These are phyloP conservation scores for Dryococelus australis DNA, from an alignment of 2,888 invertebrate species.

Conservation along the genomic window DNA sequence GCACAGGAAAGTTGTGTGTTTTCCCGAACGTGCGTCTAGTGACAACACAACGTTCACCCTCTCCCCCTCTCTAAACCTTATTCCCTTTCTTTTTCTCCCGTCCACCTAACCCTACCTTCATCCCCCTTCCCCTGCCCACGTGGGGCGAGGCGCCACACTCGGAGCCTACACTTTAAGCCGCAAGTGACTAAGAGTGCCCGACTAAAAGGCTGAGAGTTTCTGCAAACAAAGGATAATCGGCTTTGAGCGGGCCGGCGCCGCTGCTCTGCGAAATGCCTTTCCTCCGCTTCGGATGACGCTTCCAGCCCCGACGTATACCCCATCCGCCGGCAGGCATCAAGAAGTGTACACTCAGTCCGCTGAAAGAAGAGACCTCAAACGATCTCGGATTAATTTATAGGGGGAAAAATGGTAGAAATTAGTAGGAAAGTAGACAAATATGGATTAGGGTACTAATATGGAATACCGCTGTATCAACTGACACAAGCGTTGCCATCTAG, in stretches of 20 bases:
- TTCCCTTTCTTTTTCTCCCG: no score
- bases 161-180: not conserved
- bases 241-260: not conserved
- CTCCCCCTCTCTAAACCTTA: not conserved
- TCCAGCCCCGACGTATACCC: not conserved
- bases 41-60: not conserved
- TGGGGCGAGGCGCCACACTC: not conserved
- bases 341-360: not conserved
- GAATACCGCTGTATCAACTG: no score
- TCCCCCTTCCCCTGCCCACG: not conserved
- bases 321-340: not conserved
- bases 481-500: no score
- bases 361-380: not conserved
- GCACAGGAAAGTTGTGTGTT: not conserved
- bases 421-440: no score
- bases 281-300: not conserved
- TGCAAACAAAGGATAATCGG: constrained; percentile 6
- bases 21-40: not conserved
- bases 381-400: no score
- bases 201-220: constrained; percentile 16
- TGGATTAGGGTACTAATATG: no score
- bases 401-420: no score
- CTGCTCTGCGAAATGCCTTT: not conserved
- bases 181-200: constrained; percentile 7
- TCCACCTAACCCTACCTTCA: not conserved